Base-by-base conservation (phyloP, 2,113 vertebrate genomes). In the Kryptolebias marmoratus region DNA sequence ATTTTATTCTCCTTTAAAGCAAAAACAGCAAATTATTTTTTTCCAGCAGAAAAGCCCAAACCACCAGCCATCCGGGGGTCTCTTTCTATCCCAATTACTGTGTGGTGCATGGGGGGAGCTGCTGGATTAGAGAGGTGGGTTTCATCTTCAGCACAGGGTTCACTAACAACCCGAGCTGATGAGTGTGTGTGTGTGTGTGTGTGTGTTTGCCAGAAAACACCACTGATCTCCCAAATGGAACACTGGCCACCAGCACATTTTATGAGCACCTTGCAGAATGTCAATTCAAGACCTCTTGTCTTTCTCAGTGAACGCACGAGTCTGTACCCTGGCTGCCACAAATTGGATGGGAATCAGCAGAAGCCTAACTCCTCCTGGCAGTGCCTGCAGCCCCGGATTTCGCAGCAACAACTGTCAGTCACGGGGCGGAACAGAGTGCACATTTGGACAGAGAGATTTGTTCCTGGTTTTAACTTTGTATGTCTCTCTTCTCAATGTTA, bases 341-440 rank as follows among this genome's bases (percentile, higher is more conserved):
- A 89, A 93, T 88, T 91, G 90, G 87, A 82, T 87, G 49, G 81
- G 84, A 88, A 90, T 87, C 82, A 87, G 73, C 78, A 71, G 82
- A 86, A 86, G 64, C 87, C 89, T 91, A 82, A 81, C 88, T 83
- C 79, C 89, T 89, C 55, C 79, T 84, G 84, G 90, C 88, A 61
- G 68, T 71, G 83, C 88, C 84, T 73, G 80, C 63, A 87, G 88
- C 84, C 68, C 68, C 68, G 75, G 69, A 80, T 85, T 85, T 80
- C 68, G 80, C 71, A 18, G 77, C 73, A 81, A 65, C 68, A 75
- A 82, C 77, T 86, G 85, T 88, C 90, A 88, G 83, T 85, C 79
- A 87, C 61, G 45, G 64, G 71, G 49, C 68, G 61, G 79, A 68
- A 81, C 59, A 80, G 75, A 77, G 77, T 55, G 64, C 72, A 71